Base-by-base conservation (phyloP, 2,797 vertebrate species). In the Gouania willdenowi region DNA sequence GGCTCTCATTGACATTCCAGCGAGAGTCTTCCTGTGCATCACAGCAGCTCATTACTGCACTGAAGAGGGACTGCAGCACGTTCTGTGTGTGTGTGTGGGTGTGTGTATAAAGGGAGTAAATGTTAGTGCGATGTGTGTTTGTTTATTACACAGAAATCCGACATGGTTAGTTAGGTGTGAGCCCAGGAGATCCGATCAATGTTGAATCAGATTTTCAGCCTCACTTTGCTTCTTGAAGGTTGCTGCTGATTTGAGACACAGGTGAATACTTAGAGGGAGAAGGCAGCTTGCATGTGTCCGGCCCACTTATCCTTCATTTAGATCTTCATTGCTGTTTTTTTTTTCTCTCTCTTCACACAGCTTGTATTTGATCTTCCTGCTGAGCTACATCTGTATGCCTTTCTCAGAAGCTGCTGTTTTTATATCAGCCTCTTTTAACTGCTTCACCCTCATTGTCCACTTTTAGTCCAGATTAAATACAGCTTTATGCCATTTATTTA, bases 1-100 rank as follows among this genome's bases (percentile, higher is more conserved):
- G 71, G 57, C 44, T 45, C 71, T 86, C 79, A 77, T 84, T 86
- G 82, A 67, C 76, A 86, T 86, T 86, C 84, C 41, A 27, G 59
- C 4, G 42, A 63, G 70, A 66, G 42, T 43, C 65, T 67, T 74
- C 56, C 71, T 32, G 39, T 66, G 75, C 79, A 79, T 79, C 76
- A 60, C 63, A 36, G 27, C 66, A 54, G 65, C 75, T 82, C 77
- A 78, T 84, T 83, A 81, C 46, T 16, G 17, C 30, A 49, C 35
- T 12, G 25, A 32, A 41, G 44, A 42, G 50, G 41, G 47, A 20
- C 48, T 29, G 52, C 60, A 10, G 34, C 53, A 34, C 26, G 37
- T 35, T 29, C 21, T 31, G 47, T 48, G 31, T 43, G 33, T 32
- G 44, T 31, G 53, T 53, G 26, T 33, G 41, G 43, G 38, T 45